Conservation (phyloP, 2,888 invertebrate species). For the Automeris io region DNA sequence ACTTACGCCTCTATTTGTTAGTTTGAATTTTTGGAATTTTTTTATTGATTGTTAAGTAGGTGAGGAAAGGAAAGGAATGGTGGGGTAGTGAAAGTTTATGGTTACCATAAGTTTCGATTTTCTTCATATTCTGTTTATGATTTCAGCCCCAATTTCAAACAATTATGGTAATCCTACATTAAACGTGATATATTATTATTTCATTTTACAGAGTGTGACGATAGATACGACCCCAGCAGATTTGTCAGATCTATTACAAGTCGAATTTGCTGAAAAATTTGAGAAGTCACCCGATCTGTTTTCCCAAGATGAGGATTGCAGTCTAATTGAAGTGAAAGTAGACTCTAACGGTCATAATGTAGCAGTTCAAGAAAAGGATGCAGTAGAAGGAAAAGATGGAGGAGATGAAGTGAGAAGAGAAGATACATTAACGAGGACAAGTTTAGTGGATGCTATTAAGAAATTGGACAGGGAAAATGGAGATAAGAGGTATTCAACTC, state of each 20-base stretch:
- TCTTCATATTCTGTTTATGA: too few relatives aligned
- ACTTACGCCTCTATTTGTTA: background rate
- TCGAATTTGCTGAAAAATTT: conserved; percentile 14
- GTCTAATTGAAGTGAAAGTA: conserved; percentile 9
- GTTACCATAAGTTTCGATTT: too few relatives aligned
- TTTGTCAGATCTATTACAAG: conserved; percentile 12
- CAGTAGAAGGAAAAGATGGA: too few relatives aligned
- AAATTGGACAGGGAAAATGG: conserved; percentile 10
- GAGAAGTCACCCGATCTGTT: conserved; percentile 48
- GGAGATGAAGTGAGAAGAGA: background rate
- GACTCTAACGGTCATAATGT: too few relatives aligned
- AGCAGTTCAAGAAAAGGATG: too few relatives aligned
- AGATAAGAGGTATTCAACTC: background rate
- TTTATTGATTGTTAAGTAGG: too few relatives aligned
- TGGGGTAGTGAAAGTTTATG: too few relatives aligned
- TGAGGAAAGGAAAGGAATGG: too few relatives aligned
- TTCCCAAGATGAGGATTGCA: conserved; percentile 35
- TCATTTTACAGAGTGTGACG: conserved; percentile 37
- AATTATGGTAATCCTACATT: background rate
- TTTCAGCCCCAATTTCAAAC: too few relatives aligned
- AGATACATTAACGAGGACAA: background rate
- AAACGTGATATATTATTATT: background rate
- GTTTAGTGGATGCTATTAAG: background rate
- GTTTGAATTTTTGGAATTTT: too few relatives aligned
- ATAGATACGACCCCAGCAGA: conserved; percentile 14